Evolutionary conservation across 2,888 invertebrate genomes (phyloP), one percentile per base, ranked within the genome.

Genomic region (Lycia hirtaria): DNA sequence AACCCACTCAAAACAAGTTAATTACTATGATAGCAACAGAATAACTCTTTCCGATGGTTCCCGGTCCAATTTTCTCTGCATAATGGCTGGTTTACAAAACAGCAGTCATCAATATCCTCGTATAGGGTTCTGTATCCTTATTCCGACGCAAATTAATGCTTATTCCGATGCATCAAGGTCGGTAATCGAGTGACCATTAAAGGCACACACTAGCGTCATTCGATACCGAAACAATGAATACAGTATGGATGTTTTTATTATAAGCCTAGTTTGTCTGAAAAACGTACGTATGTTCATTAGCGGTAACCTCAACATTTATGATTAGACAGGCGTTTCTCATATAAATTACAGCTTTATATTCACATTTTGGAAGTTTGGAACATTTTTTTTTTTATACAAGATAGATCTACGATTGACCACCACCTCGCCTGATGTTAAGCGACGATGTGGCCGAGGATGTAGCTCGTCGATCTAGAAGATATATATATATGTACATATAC

Each of bases 131-230:
- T 50, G 45, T 38, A 41, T 28, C 45, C 54, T 51, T 56, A 62
- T 58, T 41, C 30, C 7, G 17, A 32, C 24, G 41, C 58, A 59
- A 60, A 56, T 54, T n/a, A 45, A 38, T 9, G 24, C 51, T 55
- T 60, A 64, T 62, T 56, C 40, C 52, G 52, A 47, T 17, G 56
- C 49, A 54, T 43, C 56, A 61, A 64, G 67, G 62, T 58, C 57
- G 59, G 20, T 38, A 60, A 47, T 60, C 19, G 48, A 35, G 40
- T 56, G 33, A 33, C 63, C 55, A 41, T 57, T 15, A 56, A 61
- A 40, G 63, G 65, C 40, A 43, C 40, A 43, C 33, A 52, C 35
- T 19, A 35, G 17, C 59, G 64, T 48, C 56, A 62, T 66, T 49
- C 47, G 60, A 65, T 62, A 56, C 26, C 17, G 38, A 32, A 38